These are phyloP conservation scores for Varecia variegata DNA, from an alignment of 2,797 vertebrate genomes.

Conservation along the genomic window DNA sequence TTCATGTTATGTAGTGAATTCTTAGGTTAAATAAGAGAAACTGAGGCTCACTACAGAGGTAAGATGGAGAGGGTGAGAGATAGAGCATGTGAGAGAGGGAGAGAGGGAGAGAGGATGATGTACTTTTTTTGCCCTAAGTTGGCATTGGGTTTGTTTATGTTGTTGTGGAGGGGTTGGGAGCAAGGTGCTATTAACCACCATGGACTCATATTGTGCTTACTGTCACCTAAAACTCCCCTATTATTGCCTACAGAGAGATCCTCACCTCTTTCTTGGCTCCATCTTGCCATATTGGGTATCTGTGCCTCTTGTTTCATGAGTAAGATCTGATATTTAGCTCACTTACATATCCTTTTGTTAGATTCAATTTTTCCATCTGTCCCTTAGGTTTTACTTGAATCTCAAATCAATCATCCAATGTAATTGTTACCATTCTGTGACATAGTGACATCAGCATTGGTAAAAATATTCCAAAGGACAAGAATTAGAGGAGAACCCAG, in stretches of 20 bases:
- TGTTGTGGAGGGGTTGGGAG: not conserved
- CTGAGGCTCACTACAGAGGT: not conserved
- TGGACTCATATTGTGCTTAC: not conserved
- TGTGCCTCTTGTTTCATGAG: not conserved
- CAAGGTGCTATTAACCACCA: not conserved
- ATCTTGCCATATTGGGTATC: not conserved
- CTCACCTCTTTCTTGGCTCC: not conserved
- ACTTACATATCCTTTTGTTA: not conserved
- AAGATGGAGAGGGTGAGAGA: not conserved
- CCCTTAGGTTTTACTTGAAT: not conserved
- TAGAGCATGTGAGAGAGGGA: no score
- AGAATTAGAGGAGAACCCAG: not conserved
- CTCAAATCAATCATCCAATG: not conserved
- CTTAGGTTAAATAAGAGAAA: not conserved
- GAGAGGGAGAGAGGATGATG: not conserved
- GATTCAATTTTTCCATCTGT: not conserved
- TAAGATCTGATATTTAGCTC: not conserved
- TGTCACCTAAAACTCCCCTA: not conserved
- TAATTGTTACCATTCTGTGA: not conserved
- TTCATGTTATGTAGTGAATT: not conserved
- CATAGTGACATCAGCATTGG: not conserved
- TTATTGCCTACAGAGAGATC: not conserved
- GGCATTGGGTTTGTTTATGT: not conserved
- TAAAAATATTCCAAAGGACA: not conserved
- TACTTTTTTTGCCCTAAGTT: not conserved